Evolutionary conservation across 2,888 invertebrate genomes (phyloP).

Genomic region (Lagria hirta): DNA sequence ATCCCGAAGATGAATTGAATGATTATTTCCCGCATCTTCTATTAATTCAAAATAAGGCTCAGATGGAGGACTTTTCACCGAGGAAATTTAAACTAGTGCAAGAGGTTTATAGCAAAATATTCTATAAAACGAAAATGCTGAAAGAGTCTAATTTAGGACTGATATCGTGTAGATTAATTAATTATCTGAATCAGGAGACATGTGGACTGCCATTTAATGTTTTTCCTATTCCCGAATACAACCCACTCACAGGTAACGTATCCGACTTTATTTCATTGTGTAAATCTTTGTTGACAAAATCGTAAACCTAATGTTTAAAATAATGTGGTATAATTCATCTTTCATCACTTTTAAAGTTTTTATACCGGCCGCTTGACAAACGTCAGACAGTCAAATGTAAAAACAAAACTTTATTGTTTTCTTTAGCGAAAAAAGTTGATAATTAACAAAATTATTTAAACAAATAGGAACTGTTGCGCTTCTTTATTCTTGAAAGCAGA

Average conservation of each 20-base stretch:
- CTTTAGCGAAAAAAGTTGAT: too few relatives aligned
- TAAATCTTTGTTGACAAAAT: background rate
- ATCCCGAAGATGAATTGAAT: conserved; percentile 65
- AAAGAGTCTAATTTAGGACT: conserved; percentile 68
- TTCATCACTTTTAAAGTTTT: too few relatives aligned
- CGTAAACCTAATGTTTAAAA: too few relatives aligned
- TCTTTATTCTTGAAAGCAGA: too few relatives aligned
- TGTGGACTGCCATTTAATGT: conserved; percentile 68
- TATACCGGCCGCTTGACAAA: too few relatives aligned
- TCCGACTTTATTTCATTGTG: conserved; percentile 6
- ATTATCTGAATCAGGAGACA: conserved; percentile 57
- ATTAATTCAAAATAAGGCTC: conserved; percentile 80
- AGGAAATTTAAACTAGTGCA: conserved; percentile 63
- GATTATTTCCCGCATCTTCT: conserved; percentile 84
- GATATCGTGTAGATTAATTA: conserved; percentile 53
- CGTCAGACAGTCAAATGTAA: too few relatives aligned
- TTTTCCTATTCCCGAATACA: conserved; percentile 67
- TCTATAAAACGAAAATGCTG: conserved; percentile 66
- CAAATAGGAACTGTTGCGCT: too few relatives aligned
- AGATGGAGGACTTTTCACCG: conserved; percentile 71
- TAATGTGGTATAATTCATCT: too few relatives aligned
- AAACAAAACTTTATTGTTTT: too few relatives aligned
- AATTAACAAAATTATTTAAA: too few relatives aligned
- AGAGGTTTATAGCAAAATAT: conserved; percentile 59
- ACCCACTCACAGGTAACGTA: conserved; percentile 38